Conservation (phyloP, 2,113 vertebrate species). For the Clinocottus analis region DNA sequence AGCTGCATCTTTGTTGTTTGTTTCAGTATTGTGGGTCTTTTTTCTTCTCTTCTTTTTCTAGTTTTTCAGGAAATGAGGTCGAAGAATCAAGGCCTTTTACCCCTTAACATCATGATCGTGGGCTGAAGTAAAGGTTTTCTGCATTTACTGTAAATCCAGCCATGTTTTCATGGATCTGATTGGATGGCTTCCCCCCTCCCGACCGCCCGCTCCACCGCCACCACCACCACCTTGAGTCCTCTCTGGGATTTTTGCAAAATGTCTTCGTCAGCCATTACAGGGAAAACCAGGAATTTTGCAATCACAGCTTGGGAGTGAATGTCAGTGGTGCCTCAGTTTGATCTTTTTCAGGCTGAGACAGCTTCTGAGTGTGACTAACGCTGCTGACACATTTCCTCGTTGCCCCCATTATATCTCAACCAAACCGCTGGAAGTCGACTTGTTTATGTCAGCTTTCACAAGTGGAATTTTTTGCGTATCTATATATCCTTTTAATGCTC, state of each 20-base stretch:
- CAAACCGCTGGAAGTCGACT: constrained; percentile 41
- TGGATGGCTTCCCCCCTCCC: too few species aligned
- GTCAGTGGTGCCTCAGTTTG: constrained; percentile 43
- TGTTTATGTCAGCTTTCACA: constrained; percentile 47
- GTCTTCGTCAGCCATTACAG: constrained; percentile 53
- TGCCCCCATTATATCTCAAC: constrained; percentile 49
- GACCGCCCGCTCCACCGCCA: too few species aligned
- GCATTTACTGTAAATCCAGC: not conserved
- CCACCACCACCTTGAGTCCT: not conserved
- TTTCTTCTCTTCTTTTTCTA: not conserved
- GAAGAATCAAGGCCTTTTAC: not conserved
- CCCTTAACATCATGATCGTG: not conserved
- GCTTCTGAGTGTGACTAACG: constrained; percentile 47
- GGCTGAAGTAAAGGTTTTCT: constrained; percentile 30
- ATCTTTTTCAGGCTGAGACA: constrained; percentile 44
- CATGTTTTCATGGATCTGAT: constrained; percentile 25
- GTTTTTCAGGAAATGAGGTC: constrained; percentile 15
- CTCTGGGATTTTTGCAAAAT: constrained; percentile 39
- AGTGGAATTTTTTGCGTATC: constrained; percentile 24
- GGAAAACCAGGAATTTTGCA: constrained; percentile 58
- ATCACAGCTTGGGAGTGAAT: constrained; percentile 44
- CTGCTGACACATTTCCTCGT: constrained; percentile 56
- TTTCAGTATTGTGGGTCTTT: constrained; percentile 51
- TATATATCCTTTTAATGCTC: not conserved
- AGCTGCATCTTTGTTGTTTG: constrained; percentile 73